Evolutionary conservation across 2,113 vertebrate genomes (phyloP), one percentile per base, ranked within the genome.

Genomic region (Melanerpes aurifrons): DNA sequence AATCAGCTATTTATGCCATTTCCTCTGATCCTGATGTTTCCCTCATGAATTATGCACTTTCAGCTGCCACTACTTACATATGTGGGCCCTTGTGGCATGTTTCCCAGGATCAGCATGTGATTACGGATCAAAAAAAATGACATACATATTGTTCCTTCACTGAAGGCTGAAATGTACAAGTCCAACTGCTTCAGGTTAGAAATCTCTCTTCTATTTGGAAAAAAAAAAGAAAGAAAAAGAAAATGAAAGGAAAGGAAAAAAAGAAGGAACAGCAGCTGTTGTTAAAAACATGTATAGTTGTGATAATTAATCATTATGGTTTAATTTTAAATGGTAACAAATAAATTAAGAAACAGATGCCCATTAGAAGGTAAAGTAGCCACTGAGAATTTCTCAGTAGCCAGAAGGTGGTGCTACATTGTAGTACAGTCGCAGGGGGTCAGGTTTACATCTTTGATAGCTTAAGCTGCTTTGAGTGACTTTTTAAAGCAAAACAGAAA

Each of bases 401-500:
- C 97, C 97, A 98, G 97, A 96, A 98, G 97, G 95, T 97, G 97
- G 97, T 95, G 96, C 97, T 98, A 70, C 86, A 71, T 96, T 93
- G 96, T 97, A 96, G 97, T 96, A 70, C 59, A 97, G 87, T 95
- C 10, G 1, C 90, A 95, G 91, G 73, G 75, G 93, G 68, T 66
- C 89, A 91, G 56, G 84, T 96, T 81, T 45, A 48, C 45, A 11
- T 76, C 54, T 78, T 95, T 78, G 90, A 67, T 89, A 81, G 81
- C 31, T 93, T 66, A 68, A 1, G 31, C 75, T 81, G 43, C 80
- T 87, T 87, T 88, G 54, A 92, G 88, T 74, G 61, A 75, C 40
- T 79, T 75, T 85, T 56, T 35, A 50, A 89, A 81, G 32, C 0
- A 2, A 92, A 82, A 68, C 59, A 77, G 77, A 45, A 82, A 47